These are phyloP conservation scores for Hippocampus zosterae DNA, from an alignment of 2,113 vertebrate species.

Conservation along the genomic window DNA sequence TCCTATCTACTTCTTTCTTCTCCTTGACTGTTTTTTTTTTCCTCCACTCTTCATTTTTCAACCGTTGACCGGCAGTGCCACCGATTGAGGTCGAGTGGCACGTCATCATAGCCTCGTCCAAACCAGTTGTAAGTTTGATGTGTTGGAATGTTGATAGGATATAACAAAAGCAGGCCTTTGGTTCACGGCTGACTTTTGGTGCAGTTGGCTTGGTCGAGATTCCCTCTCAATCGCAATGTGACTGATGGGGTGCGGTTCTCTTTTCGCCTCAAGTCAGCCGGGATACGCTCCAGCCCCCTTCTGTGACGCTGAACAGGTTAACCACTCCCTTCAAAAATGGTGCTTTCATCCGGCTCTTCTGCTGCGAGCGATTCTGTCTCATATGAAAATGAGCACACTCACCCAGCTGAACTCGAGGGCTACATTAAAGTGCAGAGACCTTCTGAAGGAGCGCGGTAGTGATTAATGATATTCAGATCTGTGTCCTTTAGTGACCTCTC, in stretches of 20 bases:
- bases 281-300: neutral
- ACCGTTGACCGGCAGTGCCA: slow-evolving; percentile 17
- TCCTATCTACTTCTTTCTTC: slow-evolving; percentile 24
- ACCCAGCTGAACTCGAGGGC: slow-evolving; percentile 6
- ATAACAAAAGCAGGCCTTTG: neutral
- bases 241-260: neutral
- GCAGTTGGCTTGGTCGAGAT: neutral
- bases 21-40: neutral
- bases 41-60: slow-evolving; percentile 26
- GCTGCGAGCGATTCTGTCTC: neutral
- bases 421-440: slow-evolving; percentile 12
- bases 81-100: slow-evolving; percentile 38
- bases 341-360: slow-evolving; percentile 2
- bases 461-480: slow-evolving; percentile 58
- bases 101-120: slow-evolving; percentile 56
- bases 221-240: neutral
- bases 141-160: slow-evolving; percentile 22
- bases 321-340: slow-evolving; percentile 8
- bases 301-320: neutral
- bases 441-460: slow-evolving; percentile 30
- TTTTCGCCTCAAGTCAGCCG: neutral
- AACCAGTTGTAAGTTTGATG: slow-evolving; percentile 62
- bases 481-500: slow-evolving; percentile 64
- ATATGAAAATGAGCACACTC: slow-evolving; percentile 8
- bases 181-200: neutral